These are phyloP conservation scores for Astropecten irregularis DNA, from an alignment of 53 echinoderm and acorn worm genomes.

Conservation along the genomic window DNA sequence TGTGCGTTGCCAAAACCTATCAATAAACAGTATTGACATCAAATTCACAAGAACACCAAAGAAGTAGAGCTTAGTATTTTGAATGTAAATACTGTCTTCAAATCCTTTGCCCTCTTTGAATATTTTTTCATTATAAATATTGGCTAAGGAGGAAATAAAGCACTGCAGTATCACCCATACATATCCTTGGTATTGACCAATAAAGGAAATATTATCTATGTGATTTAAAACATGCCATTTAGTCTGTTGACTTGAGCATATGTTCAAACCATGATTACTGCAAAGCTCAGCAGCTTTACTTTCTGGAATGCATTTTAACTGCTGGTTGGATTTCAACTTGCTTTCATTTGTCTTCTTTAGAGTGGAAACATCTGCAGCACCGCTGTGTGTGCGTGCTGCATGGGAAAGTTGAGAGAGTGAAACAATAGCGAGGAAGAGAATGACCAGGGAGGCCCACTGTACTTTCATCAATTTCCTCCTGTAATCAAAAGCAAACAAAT, in stretches of 20 bases:
- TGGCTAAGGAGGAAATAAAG: constrained; percentile 83
- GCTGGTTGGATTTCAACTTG: neutral
- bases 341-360: neutral
- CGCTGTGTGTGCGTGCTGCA: neutral
- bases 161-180: constrained; percentile 79
- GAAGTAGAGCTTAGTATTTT: constrained; percentile 88
- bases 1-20: constrained; percentile 62
- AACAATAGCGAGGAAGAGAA: constrained; percentile 88
- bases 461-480: constrained; percentile 76
- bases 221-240: neutral
- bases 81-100: constrained; percentile 81
- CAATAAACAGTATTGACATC: constrained; percentile 53
- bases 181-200: constrained; percentile 60
- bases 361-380: neutral
- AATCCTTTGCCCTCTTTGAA: constrained; percentile 87
- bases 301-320: neutral
- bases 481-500: constrained; percentile 27
- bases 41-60: constrained; percentile 89
- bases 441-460: constrained; percentile 91
- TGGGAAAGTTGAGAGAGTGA: constrained; percentile 78
- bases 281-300: neutral
- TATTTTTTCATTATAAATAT: constrained; percentile 97
- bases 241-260: neutral
- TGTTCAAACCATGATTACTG: neutral
- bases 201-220: neutral